phyloP scores from a whole-genome alignment of 2,113 vertebrate species.

The Empidonax traillii region DNA sequence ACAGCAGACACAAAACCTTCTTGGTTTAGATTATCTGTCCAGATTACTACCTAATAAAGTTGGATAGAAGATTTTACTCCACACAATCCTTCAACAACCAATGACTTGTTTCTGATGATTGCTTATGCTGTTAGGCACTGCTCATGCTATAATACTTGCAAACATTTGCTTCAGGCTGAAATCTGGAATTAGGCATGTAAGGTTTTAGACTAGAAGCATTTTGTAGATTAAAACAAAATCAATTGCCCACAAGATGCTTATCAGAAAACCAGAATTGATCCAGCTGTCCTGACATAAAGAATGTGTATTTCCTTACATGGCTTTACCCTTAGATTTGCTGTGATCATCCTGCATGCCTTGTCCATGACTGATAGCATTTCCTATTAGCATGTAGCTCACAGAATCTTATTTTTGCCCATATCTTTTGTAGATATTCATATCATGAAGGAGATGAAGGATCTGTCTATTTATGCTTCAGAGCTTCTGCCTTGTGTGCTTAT shows the following conservation, averaged over 20 bases:
- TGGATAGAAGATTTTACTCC: neutral
- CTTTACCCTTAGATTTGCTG: neutral
- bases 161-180: constrained; percentile 4
- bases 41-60: neutral
- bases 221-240: constrained; percentile 38
- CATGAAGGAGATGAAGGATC: neutral
- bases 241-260: constrained; percentile 21
- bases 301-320: neutral
- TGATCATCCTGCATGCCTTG: neutral
- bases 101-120: neutral
- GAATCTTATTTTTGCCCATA: neutral
- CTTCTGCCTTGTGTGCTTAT: neutral
- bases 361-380: neutral
- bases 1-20: neutral
- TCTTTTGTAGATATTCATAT: constrained; percentile 18
- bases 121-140: neutral
- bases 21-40: neutral
- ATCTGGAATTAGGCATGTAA: neutral
- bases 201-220: neutral
- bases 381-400: constrained; percentile 6
- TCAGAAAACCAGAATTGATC: constrained; percentile 55
- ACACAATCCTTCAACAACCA: neutral
- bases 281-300: neutral
- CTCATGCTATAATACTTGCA: neutral
- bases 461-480: neutral